phyloP scores from a whole-genome alignment of 2,888 invertebrate species.

The Harpalus rufipes region DNA sequence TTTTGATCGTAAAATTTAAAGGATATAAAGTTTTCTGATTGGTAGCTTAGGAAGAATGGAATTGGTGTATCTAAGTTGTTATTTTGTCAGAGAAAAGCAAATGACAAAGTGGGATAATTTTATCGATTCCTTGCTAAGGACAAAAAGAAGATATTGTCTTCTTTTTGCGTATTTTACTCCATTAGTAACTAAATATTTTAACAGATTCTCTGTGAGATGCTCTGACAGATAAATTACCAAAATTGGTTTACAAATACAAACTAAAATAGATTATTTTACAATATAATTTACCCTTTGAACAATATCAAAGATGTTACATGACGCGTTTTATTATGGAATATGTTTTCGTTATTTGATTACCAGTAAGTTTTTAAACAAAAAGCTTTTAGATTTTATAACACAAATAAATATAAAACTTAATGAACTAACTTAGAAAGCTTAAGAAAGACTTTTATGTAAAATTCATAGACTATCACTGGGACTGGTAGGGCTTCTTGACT shows the following conservation, averaged over 20 bases:
- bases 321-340: not conserved
- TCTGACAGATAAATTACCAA: conserved; percentile 15
- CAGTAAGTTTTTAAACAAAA: no score
- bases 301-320: not conserved
- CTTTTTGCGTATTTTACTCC: conserved; percentile 8
- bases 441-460: no score
- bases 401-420: no score
- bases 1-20: conserved; percentile 51
- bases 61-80: conserved; percentile 26
- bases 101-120: conserved; percentile 29
- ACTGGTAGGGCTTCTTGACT: no score
- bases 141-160: conserved; percentile 17
- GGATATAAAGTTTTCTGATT: conserved; percentile 53
- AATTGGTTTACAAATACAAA: not conserved
- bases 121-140: conserved; percentile 1
- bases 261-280: not conserved
- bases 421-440: no score
- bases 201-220: conserved; percentile 15
- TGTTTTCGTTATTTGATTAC: no score
- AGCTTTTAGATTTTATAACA: no score
- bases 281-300: not conserved
- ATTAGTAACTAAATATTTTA: conserved; percentile 42
- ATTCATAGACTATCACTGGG: no score
- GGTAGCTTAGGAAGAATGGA: conserved; percentile 48
- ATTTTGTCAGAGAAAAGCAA: not conserved